These are phyloP conservation scores for Ostrea edulis DNA, from an alignment of 1,140 invertebrate genomes.

Conservation along the genomic window DNA sequence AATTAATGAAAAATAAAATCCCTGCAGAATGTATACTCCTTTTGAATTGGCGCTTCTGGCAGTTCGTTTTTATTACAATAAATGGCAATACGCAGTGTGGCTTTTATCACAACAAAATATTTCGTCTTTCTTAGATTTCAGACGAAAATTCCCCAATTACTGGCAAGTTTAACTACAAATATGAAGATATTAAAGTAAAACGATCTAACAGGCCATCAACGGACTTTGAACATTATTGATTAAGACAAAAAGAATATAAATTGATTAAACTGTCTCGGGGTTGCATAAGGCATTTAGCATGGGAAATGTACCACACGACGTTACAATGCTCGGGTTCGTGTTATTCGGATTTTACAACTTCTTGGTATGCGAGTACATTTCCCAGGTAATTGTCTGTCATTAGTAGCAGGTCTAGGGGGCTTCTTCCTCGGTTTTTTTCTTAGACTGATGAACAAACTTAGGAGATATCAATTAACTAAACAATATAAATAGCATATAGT, in stretches of 20 bases:
- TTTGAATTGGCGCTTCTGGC: not conserved
- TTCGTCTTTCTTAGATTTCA: not conserved
- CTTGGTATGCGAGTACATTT: not conserved
- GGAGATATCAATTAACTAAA: too few relatives aligned
- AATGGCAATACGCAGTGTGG: too few relatives aligned
- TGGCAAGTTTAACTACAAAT: not conserved
- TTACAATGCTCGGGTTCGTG: not conserved
- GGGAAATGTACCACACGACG: conserved; percentile 22
- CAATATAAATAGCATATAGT: too few relatives aligned
- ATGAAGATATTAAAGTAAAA: not conserved
- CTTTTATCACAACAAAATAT: not conserved
- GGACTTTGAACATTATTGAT: conserved; percentile 35
- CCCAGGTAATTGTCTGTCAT: not conserved
- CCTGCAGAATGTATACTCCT: not conserved
- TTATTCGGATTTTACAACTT: not conserved
- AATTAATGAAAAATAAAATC: not conserved
- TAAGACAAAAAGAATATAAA: not conserved
- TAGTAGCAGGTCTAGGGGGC: too few relatives aligned
- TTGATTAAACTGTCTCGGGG: not conserved
- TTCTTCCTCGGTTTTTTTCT: too few relatives aligned
- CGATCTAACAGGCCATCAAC: not conserved
- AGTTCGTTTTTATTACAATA: not conserved
- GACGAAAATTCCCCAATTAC: not conserved
- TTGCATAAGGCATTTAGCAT: not conserved
- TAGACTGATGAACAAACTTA: too few relatives aligned